Evolutionary conservation across 2,888 invertebrate genomes (phyloP), one percentile per base, ranked within the genome.

Genomic region (Ethmia dodecea): DNA sequence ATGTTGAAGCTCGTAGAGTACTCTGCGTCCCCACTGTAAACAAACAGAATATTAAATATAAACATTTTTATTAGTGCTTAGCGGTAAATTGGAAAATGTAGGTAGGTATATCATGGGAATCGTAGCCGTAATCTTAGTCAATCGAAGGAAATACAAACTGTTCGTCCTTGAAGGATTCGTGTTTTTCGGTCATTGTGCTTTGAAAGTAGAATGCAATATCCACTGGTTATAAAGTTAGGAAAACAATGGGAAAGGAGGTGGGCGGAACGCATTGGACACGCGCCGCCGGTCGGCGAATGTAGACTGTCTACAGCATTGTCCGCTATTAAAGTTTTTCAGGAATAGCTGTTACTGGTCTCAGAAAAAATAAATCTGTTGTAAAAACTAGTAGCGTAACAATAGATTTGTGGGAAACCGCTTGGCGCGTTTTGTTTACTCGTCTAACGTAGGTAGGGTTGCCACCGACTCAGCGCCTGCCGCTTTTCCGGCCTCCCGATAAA

Each of bases 1-100:
- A 83, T 84, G 53, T 71, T 73, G 69, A 74, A 80, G 60, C 65
- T 78, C n/a, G 79, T 66, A 12, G 76, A 75, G 44, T 80, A 83
- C 43, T 78, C 83, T 44, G 72, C 73, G 60, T 80, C 79, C 53
- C 61, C 76, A 73, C 84, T 84, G 78, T 9, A 52, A 78, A 64
- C 57, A 68, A 61, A 61, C 4, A 18, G 11, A 14, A 33, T 13
- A 22, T 14, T 13, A 13, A 13, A 28, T 3, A 15, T 28, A 10
- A 10, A 28, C 15, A 8, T 15, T 15, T 28, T 28, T 15, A 28
- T 28, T 9, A 8, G 22, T 22, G n/a, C n/a, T n/a, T n/a, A n/a
- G n/a, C n/a, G n/a, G n/a, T n/a, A n/a, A n/a, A n/a, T n/a, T n/a
- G n/a, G n/a, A n/a, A n/a, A n/a, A n/a, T n/a, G n/a, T n/a, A n/a